Evolutionary conservation across 2,113 vertebrate genomes (phyloP), one percentile per base, ranked within the genome.

Genomic region (Pluvianellus socialis): DNA sequence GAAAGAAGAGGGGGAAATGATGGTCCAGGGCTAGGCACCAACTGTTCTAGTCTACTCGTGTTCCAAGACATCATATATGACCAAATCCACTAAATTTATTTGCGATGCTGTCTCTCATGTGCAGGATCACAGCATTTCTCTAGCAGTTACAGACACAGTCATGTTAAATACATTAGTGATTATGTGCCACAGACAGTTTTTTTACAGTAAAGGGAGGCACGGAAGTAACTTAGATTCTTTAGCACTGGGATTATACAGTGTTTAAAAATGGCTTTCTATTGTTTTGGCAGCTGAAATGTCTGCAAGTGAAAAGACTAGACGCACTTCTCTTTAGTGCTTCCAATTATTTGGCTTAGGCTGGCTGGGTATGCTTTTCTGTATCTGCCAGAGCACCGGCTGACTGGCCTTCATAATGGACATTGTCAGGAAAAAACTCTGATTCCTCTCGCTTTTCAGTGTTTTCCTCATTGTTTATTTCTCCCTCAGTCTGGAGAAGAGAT

Each of bases 181-280:
- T 93, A 13, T 16, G 42, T 0, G 5, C 58, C 88, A 88, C 82
- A 86, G 86, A 73, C 32, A 76, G 84, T 91, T 75, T 92, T 90
- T 90, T 95, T 93, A 91, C 56, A 85, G 85, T 61, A 87, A 75
- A 87, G 27, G 58, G 74, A 95, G 67, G 79, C 63, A 73, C 4
- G 13, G 71, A 90, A 93, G 58, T 90, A 90, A 68, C 77, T 68
- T 52, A 75, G 67, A 90, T 91, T 90, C 92, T 92, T 90, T 72
- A 93, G 79, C 53, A 66, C n/a, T 79, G 75, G 87, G 82, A 76
- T 95, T 90, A 86, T n/a, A 62, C 21, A 55, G 75, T 70, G 50
- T 88, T 96, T 96, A 79, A 93, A 96, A 96, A 92, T 71, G 79
- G 44, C 55, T 92, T 96, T 93, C 82, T 90, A 38, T 95, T 92